Evolutionary conservation across 2,113 vertebrate species (phyloP), one percentile per base, ranked within the genome.

Genomic region (Hucho hucho): DNA sequence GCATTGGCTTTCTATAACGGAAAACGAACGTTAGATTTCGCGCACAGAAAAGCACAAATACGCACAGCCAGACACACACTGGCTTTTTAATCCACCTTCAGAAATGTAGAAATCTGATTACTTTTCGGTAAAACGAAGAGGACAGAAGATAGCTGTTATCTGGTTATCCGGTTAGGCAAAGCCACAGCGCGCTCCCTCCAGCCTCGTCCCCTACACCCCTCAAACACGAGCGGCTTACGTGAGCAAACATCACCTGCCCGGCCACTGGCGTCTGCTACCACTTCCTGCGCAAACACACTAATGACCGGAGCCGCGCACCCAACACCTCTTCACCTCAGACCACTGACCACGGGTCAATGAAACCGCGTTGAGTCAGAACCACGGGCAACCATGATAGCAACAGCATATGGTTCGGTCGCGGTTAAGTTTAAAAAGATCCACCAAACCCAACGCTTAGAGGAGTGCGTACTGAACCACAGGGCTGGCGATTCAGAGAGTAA

Each of bases 121-220:
- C 79, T 29, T 70, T 22, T 28, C 53, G 18, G 26, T 18, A 32
- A 22, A 59, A 58, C 69, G 79, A 76, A 76, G 76, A 87, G 78
- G 29, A 74, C 70, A 58, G 75, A 65, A 72, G 80, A 86, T 70
- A 79, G 86, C 83, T 81, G 89, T 87, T 91, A 89, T 90, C 90
- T 91, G 81, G 84, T 80, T 84, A 91, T 90, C 90, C 91, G 81
- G 83, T 80, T 85, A 90, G 88, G 88, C 88, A 89, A 91, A 91
- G 91, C 91, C 92, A 92, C 88, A 91, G 90, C 91, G 90, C 90
- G 87, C 88, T 79, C 83, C 89, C 87, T 92, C 89, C 90, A 87
- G 84, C 85, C 86, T 81, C 87, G 87, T 92, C 90, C 90, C 87
- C 89, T 87, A 84, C 88, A 79, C 87, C 74, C 84, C 83, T 86